Percentiles rank a stretch among this genome's conserved stretches.
phyloP scores from a whole-genome alignment of 2,888 invertebrate species.

The Notodonta ziczac region DNA sequence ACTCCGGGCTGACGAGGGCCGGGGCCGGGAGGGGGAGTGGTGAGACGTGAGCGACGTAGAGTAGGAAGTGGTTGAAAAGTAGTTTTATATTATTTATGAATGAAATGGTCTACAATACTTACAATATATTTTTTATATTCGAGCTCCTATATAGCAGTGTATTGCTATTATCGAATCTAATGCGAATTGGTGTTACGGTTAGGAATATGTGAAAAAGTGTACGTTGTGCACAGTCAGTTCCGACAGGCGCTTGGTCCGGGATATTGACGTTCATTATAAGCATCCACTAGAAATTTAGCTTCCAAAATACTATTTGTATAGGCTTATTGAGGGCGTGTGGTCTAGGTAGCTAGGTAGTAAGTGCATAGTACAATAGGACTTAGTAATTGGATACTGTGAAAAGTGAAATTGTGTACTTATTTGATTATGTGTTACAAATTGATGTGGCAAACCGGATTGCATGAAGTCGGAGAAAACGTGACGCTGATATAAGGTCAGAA shows the following conservation, averaged over 20 bases:
- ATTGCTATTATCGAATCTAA: slow-evolving; percentile 14
- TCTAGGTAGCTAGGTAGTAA: slow-evolving; percentile 41
- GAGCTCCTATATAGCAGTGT: slow-evolving; percentile 9
- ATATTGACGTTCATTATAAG: slow-evolving; percentile 75
- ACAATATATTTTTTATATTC: slow-evolving; percentile 28
- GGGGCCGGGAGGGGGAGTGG: slow-evolving; percentile 5
- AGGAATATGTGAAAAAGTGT: slow-evolving; percentile 8
- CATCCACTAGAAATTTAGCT: slow-evolving; percentile 59
- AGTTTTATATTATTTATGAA: slow-evolving; percentile 56
- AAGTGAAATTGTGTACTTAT: slow-evolving; percentile 57
- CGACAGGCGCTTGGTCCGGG: slow-evolving; percentile 61
- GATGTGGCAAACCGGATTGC: slow-evolving; percentile 82
- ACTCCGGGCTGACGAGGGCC: slow-evolving; percentile 17
- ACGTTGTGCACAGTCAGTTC: slow-evolving; percentile 18
- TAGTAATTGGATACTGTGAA: slow-evolving; percentile 42
- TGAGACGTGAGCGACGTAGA: neutral
- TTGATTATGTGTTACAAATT: slow-evolving; percentile 69
- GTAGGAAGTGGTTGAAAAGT: slow-evolving; percentile 31
- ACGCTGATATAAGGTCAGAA: slow-evolving; percentile 78
- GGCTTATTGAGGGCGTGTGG: slow-evolving; percentile 65
- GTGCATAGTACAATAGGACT: slow-evolving; percentile 27
- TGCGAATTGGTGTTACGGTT: slow-evolving; percentile 17
- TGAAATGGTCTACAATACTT: slow-evolving; percentile 47
- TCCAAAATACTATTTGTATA: slow-evolving; percentile 71
- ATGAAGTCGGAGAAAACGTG: slow-evolving; percentile 75